Base-by-base conservation (phyloP, 2,888 invertebrate genomes). In the Ochropacha duplaris region DNA sequence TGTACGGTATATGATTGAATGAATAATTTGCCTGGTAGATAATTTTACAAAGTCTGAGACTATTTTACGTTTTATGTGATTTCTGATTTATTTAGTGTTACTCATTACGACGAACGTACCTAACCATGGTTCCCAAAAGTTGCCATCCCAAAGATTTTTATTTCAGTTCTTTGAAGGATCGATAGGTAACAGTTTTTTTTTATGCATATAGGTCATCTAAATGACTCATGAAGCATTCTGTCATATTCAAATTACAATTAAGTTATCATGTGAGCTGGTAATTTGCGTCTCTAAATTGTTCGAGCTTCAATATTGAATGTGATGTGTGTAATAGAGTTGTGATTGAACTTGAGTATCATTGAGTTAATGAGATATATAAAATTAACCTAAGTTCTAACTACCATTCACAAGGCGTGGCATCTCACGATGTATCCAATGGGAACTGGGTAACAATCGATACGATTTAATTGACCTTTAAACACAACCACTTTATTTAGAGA, bases 351-450 rank as follows among this genome's bases (percentile, higher is more conserved):
- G 44, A 5, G 6, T 1, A 39, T 44, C 19, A 9, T 44, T 44
- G 19, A 44, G 44, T 44, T 19, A 39, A 44, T 19, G 14, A 36
- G 36, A 36, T 36, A 36, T 14, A 36, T 36, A 8, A 14, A 36
- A 36, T 44, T 44, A 44, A 44, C n/a, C 49, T 9, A 36, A 22
- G 19, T 12, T 54, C 49, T 54, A 16, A 44, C 16, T 55, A 28
- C 49, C 14, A 44, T 62, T 68, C 61, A 60, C 22, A 54, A 56
- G 59, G 64, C 64, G 68, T 62, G 64, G 61, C 60, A 60, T 60
- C 61, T 39, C 62, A 58, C 57, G 60, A 50, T 58, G 59, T 59
- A 61, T 59, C 57, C 62, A 39, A 55, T 57, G 64, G 55, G 58
- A 64, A 62, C 54, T 56, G 56, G 55, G 22, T 50, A 44, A 31